Conservation (phyloP, 2,888 invertebrate genomes). For the Oegoconia quadripuncta region DNA sequence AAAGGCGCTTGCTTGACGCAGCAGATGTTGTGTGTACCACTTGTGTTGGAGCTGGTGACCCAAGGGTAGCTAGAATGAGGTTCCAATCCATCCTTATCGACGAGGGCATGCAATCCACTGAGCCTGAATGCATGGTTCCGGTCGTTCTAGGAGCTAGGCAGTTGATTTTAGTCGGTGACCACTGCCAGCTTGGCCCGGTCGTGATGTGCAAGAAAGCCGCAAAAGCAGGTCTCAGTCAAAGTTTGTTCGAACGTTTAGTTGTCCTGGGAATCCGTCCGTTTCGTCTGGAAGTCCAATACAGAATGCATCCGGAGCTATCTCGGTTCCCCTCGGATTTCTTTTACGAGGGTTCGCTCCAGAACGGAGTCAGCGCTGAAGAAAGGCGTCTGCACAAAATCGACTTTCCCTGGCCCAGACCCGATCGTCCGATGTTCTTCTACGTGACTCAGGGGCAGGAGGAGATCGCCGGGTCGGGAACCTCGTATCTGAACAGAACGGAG, state of each 20-base stretch:
- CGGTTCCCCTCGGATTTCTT: conserved; percentile 99
- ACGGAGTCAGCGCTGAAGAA: conserved; percentile 98
- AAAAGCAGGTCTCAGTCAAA: conserved; percentile 97
- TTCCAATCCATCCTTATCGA: conserved; percentile 98
- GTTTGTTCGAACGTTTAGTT: conserved; percentile 97
- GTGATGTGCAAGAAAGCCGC: conserved; percentile 99
- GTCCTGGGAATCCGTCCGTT: conserved; percentile 98
- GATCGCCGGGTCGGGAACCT: conserved; percentile 98
- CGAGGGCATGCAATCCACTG: conserved; percentile 98
- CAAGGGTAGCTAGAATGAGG: conserved; percentile 93
- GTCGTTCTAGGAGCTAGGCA: conserved; percentile 98
- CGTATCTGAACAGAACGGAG: conserved; percentile 98
- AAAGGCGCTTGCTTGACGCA: conserved; percentile 93
- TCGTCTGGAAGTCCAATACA: conserved; percentile 97
- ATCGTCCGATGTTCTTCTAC: conserved; percentile 99
- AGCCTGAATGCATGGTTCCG: conserved; percentile 99
- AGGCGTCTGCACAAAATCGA: conserved; percentile 93
- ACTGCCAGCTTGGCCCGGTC: conserved; percentile 98
- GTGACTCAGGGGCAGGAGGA: conserved; percentile 99
- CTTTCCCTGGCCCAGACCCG: conserved; percentile 98
- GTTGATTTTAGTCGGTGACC: conserved; percentile 98
- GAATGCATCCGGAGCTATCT: conserved; percentile 99
- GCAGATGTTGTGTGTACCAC: conserved; percentile 99
- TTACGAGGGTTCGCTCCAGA: conserved; percentile 99
- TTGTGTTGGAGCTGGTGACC: conserved; percentile 99